Evolutionary conservation across 2,888 invertebrate species (phyloP), one percentile per base, ranked within the genome.

Genomic region (Rhagonycha lutea): DNA sequence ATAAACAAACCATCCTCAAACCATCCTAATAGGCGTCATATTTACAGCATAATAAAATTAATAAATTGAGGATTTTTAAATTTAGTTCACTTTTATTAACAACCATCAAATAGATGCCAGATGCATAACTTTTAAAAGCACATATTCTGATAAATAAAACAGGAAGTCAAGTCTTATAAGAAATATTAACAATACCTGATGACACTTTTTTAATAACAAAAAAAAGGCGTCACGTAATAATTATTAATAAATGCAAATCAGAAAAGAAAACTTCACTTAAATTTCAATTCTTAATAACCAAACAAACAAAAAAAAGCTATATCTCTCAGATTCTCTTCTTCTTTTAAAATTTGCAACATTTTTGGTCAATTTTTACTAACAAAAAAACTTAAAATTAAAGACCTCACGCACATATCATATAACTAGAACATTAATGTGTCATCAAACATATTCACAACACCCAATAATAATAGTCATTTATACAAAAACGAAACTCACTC

Each of bases 391-490:
- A 78, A 70, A 72, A 72, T 65, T 73, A 78, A 75, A 70, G 73
- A 77, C 72, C 69, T 74, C 74, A 69, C 69, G 24, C 47, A 74
- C 76, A 78, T 79, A 80, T 75, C 78, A 80, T 74, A 79, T 78
- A 80, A 80, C 78, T 80, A 80, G 69, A 75, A 80, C 79, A 79
- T 79, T 78, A 78, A 79, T 74, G 73, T 75, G 60, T 79, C 76
- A 68, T 77, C 72, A 47, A 77, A 69, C 72, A 72, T 61, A 71
- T 78, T 65, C 72, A 78, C 73, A 78, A 78, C 75, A 78, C 77
- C 77, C 77, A 78, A 75, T 78, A 47, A 73, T 77, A 75, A 69
- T 75, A 47, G 47, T 73, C 79, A 79, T 74, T 73, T 78, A 78
- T 70, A 63, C 75, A 74, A 69, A 72, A 72, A 73, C 47, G 60